Percentiles rank a stretch among this genome's conserved stretches.
phyloP scores from a whole-genome alignment of 2,113 vertebrate species.

The Sturnira hondurensis region DNA sequence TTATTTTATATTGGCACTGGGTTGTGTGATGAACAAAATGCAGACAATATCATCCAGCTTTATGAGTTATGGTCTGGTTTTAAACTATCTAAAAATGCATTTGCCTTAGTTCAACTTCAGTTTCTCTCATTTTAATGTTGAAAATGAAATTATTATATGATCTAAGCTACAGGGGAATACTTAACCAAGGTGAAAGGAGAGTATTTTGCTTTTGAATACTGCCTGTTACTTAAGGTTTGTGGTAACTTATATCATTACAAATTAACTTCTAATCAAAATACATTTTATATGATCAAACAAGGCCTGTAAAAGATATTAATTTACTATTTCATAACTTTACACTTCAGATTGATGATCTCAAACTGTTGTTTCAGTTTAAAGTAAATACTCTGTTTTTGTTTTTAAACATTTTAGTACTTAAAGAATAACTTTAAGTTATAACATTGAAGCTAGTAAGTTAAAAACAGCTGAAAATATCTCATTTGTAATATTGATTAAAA shows the following conservation, averaged over 20 bases:
- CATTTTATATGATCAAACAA: not conserved
- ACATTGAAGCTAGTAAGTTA: not conserved
- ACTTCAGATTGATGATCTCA: not conserved
- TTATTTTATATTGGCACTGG: not conserved
- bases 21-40: not conserved
- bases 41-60: not conserved
- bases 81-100: conserved; percentile 1
- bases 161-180: not conserved
- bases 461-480: conserved; percentile 19
- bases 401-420: not conserved
- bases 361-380: conserved; percentile 6
- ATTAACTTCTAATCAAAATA: conserved; percentile 1
- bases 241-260: not conserved
- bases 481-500: not conserved
- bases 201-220: conserved; percentile 35
- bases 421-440: conserved; percentile 20
- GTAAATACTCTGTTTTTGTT: conserved; percentile 6
- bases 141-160: conserved; percentile 15
- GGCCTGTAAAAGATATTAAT: not conserved
- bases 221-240: not conserved
- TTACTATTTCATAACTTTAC: not conserved
- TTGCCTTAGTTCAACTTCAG: not conserved
- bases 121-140: not conserved
- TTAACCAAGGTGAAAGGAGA: not conserved
- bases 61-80: not conserved